phyloP scores from a whole-genome alignment of 2,888 invertebrate genomes.

The Drosophila tripunctata region DNA sequence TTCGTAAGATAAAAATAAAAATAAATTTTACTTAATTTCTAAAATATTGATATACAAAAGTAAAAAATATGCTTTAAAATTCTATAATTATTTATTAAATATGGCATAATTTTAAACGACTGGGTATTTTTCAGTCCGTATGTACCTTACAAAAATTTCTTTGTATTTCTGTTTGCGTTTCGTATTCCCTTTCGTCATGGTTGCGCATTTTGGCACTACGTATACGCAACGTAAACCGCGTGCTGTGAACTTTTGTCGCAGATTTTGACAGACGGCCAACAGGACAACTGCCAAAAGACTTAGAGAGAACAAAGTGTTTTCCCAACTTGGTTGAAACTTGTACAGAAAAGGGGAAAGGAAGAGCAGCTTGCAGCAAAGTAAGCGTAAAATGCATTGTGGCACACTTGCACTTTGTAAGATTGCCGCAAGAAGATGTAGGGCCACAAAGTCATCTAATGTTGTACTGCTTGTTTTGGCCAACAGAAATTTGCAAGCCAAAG shows the following conservation, averaged over 20 bases:
- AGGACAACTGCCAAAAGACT: constrained; percentile 25
- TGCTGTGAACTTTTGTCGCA: constrained; percentile 40
- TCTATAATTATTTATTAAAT: not conserved
- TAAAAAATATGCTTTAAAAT: not conserved
- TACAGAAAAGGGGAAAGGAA: too few relatives aligned
- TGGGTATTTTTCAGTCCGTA: not conserved
- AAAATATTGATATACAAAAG: too few relatives aligned
- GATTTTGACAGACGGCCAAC: constrained; percentile 41
- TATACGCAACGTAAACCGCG: constrained; percentile 50
- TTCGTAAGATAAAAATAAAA: too few relatives aligned
- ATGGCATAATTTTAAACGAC: not conserved
- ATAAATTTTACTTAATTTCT: too few relatives aligned
- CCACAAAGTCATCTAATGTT: constrained; percentile 28
- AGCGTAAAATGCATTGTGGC: constrained; percentile 49
- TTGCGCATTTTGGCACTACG: constrained; percentile 53
- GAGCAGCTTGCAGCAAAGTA: constrained; percentile 28
- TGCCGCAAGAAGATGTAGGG: constrained; percentile 18
- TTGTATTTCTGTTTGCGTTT: constrained; percentile 15
- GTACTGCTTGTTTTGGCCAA: constrained; percentile 6
- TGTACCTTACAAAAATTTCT: not conserved
- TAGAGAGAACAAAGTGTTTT: not conserved
- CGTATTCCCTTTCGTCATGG: constrained; percentile 43
- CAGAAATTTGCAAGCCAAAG: constrained; percentile 29
- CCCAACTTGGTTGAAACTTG: not conserved
- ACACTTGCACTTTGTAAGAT: constrained; percentile 21